These are phyloP conservation scores for Vulpes lagopus DNA, from an alignment of 2,113 vertebrate genomes.

Conservation along the genomic window DNA sequence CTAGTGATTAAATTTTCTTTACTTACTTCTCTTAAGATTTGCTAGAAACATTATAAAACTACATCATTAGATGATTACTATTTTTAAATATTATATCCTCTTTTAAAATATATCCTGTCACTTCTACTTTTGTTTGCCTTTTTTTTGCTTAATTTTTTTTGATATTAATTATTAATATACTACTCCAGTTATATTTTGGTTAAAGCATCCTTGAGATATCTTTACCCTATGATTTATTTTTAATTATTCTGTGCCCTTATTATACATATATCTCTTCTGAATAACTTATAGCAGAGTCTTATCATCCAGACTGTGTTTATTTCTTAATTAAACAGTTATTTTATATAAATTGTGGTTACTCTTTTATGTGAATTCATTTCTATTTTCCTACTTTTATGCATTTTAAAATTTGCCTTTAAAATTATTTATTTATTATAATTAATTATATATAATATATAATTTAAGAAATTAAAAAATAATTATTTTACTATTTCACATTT, in stretches of 20 bases:
- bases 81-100: neutral
- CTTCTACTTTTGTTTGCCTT: neutral
- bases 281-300: too few relatives aligned
- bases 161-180: neutral
- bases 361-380: neutral
- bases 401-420: neutral
- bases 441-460: too few relatives aligned
- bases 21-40: neutral
- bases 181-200: neutral
- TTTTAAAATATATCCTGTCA: neutral
- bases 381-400: neutral
- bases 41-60: neutral
- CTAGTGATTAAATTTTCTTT: neutral
- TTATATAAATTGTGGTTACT: neutral
- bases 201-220: neutral
- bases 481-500: too few relatives aligned
- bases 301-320: neutral
- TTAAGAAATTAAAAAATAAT: too few relatives aligned
- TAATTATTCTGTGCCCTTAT: neutral
- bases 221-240: neutral
- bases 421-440: too few relatives aligned
- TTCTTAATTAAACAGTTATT: neutral
- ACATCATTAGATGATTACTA: neutral
- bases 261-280: neutral
- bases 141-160: neutral